Percentiles rank a stretch among this genome's conserved stretches.
Conservation (phyloP, 2,797 vertebrate genomes). For the Acanthis flammea region DNA sequence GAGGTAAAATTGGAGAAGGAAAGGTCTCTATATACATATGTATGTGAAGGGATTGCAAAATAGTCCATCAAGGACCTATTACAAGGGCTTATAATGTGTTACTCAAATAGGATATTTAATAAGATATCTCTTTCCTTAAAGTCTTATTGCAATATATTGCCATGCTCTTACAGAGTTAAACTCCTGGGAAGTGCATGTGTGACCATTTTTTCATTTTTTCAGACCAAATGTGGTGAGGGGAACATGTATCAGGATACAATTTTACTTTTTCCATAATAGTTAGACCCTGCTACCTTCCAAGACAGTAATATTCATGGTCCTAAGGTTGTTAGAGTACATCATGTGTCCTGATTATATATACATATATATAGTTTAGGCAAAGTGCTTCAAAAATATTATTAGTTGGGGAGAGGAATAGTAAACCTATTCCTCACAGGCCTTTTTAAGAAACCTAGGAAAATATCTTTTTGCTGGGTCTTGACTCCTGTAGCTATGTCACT, state of each 20-base stretch:
- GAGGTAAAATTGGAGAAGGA: neutral
- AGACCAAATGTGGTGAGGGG: neutral
- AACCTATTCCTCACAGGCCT: neutral
- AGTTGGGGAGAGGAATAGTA: neutral
- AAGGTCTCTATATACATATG: neutral
- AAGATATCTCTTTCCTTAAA: neutral
- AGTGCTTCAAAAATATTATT: neutral
- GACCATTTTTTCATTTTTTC: neutral
- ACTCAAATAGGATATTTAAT: neutral
- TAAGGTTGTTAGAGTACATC: neutral
- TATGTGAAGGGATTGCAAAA: neutral
- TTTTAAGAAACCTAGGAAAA: neutral
- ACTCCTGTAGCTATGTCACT: neutral
- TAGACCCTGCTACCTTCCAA: neutral
- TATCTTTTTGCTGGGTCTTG: neutral
- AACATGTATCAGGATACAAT: neutral
- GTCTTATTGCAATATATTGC: neutral
- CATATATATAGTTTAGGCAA: neutral
- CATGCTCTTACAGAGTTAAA: neutral
- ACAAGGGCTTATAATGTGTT: neutral
- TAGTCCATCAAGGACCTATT: neutral
- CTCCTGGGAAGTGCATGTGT: neutral
- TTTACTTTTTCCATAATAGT: neutral
- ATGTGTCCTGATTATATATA: neutral
- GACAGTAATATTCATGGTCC: neutral